Percentiles rank a stretch among this genome's conserved stretches.
These are phyloP conservation scores for Caenorhabditis virilis DNA, from an alignment of 2,888 invertebrate species.

Conservation along the genomic window DNA sequence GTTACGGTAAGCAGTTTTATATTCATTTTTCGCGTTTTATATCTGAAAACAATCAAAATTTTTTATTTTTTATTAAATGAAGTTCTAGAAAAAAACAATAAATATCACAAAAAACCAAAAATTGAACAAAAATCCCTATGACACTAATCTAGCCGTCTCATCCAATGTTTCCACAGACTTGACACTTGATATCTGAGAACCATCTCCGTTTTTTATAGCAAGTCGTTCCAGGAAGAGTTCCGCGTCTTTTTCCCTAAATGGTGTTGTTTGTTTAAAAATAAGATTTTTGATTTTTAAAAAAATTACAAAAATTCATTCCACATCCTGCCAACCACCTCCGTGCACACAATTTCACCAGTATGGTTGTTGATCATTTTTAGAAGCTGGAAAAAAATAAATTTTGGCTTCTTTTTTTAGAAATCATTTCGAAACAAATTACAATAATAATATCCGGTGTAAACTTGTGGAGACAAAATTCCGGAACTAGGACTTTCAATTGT, in stretches of 20 bases:
- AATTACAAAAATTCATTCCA: constrained; percentile 40
- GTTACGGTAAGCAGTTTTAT: no score
- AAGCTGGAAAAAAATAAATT: constrained; percentile 12
- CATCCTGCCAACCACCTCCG: constrained; percentile 41
- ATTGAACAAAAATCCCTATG: neutral
- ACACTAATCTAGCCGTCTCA: constrained; percentile 1
- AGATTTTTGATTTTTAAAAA: constrained; percentile 1
- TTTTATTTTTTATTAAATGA: no score
- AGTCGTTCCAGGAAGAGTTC: constrained; percentile 22
- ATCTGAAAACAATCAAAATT: no score
- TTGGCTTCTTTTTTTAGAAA: neutral
- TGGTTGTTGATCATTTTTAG: constrained; percentile 56
- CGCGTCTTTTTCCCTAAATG: constrained; percentile 23
- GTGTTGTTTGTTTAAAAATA: neutral
- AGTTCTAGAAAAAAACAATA: constrained; percentile 4
- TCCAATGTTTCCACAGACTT: constrained; percentile 9
- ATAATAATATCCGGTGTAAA: constrained; percentile 39
- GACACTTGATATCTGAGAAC: constrained; percentile 19
- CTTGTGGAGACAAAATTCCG: constrained; percentile 34
- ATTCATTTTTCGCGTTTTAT: no score
- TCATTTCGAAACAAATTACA: constrained; percentile 11
- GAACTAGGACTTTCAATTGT: constrained; percentile 18
- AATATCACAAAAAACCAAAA: neutral
- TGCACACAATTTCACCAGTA: constrained; percentile 55
- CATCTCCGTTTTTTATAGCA: constrained; percentile 13